These are phyloP conservation scores for Fragum fragum DNA, from an alignment of 2,888 invertebrate genomes.

Conservation along the genomic window DNA sequence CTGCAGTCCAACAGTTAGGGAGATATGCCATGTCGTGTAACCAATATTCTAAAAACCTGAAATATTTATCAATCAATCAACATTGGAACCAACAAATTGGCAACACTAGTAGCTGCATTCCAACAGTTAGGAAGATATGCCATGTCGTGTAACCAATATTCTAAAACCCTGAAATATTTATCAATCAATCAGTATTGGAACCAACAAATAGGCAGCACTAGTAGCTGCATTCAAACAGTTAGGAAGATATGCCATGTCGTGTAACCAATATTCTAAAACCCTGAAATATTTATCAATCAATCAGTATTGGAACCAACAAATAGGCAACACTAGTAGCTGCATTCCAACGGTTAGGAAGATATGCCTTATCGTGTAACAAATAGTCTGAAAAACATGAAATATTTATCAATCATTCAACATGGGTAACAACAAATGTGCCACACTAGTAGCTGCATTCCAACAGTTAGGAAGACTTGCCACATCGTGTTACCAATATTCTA, in stretches of 20 bases:
- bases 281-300: conserved; percentile 80
- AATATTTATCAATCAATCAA: no score
- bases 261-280: conserved; percentile 85
- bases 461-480: conserved; percentile 84
- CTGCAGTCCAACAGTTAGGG: conserved; percentile 84
- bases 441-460: conserved; percentile 83
- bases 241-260: conserved; percentile 84
- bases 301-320: conserved; percentile 83
- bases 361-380: conserved; percentile 85
- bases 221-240: conserved; percentile 84
- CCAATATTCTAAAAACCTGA: conserved; percentile 86
- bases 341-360: conserved; percentile 84
- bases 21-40: conserved; percentile 84
- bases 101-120: conserved; percentile 83
- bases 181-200: conserved; percentile 84
- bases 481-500: conserved; percentile 85
- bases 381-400: conserved; percentile 84
- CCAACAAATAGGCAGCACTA: conserved; percentile 82
- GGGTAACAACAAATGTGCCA: conserved; percentile 83
- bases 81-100: conserved; percentile 83
- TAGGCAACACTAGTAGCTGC: conserved; percentile 83
- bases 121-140: conserved; percentile 84
- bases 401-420: no score
- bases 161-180: conserved; percentile 82
- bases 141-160: conserved; percentile 86